Evolutionary conservation across 2,113 vertebrate genomes (phyloP), one percentile per base, ranked within the genome.

Genomic region (Penelope pileata): DNA sequence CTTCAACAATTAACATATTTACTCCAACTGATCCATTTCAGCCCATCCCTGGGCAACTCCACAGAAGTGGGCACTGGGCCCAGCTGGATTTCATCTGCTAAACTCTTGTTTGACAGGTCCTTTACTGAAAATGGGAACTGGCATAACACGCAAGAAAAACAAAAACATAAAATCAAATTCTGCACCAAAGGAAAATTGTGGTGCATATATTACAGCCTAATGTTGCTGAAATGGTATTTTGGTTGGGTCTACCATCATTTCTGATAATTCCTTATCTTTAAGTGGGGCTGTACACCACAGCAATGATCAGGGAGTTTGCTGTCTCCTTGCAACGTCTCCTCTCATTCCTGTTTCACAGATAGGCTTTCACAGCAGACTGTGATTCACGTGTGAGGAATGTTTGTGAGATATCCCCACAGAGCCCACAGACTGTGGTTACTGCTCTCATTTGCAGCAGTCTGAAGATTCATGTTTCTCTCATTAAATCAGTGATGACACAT

Each of bases 351-450:
- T 56, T n/a, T 73, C 94, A 82, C 3, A 87, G 79, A 84, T n/a
- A 79, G 91, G 91, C 92, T 95, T 75, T 60, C 72, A 63, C 48
- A 92, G 91, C 75, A 93, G 82, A 34, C 94, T 24, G 68, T 94
- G 95, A 96, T 75, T 97, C 96, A 96, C 29, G 0, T 8, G 62
- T 47, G 24, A 96, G 92, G 94, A 96, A 97, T 97, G 95, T 7
- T 40, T 19, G 85, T 77, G 36, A 91, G 95, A 96, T 94, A 96
- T 47, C 80, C 83, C 76, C 74, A 50, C 24, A 26, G 78, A 89
- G 91, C 67, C 45, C 7, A 0, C 69, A 76, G 85, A 26, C 81
- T 47, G 85, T 0, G 21, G 76, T 64, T 54, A 63, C 59, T 67
- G 62, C 84, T 88, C 88, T 73, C 67, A 4, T 78, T 85, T 62